Conservation (phyloP, 2,113 vertebrate genomes). For the Hippocampus comes region DNA sequence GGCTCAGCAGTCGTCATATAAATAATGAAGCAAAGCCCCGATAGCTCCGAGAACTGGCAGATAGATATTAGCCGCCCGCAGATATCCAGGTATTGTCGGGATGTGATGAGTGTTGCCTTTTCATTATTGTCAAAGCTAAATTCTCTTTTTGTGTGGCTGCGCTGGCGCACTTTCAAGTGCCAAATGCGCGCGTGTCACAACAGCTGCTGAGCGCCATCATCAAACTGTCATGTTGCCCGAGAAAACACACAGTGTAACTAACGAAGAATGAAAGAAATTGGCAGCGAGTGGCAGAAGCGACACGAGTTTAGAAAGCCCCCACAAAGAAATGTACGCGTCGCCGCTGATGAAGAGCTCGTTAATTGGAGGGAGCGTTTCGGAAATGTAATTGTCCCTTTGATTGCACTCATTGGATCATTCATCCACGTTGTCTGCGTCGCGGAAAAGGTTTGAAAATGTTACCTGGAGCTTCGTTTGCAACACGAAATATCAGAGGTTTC, state of each 20-base stretch:
- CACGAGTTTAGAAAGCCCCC: constrained; percentile 47
- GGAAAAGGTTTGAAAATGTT: constrained; percentile 37
- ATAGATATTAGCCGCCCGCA: constrained; percentile 7
- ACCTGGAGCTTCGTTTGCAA: constrained; percentile 35
- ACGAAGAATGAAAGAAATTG: constrained; percentile 50
- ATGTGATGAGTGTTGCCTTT: constrained; percentile 16
- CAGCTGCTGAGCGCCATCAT: constrained; percentile 53
- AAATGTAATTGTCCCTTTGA: constrained; percentile 63
- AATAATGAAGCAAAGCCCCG: constrained; percentile 37
- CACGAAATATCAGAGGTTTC: background rate
- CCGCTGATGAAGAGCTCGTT: constrained; percentile 54
- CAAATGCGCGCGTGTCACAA: constrained; percentile 48
- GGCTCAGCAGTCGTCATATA: background rate
- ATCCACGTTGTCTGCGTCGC: constrained; percentile 48
- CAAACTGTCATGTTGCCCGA: constrained; percentile 38
- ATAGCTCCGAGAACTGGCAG: constrained; percentile 1
- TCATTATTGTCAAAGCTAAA: constrained; percentile 24
- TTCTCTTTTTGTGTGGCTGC: constrained; percentile 6
- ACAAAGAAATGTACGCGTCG: constrained; percentile 56
- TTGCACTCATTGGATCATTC: constrained; percentile 48
- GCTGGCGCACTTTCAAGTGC: constrained; percentile 23
- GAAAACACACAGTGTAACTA: constrained; percentile 19
- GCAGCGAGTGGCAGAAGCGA: constrained; percentile 44
- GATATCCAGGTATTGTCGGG: constrained; percentile 13
- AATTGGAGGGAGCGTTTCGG: constrained; percentile 52